Evolutionary conservation across 1,140 invertebrate species (phyloP).

Genomic region (Aleiodes sp.): DNA sequence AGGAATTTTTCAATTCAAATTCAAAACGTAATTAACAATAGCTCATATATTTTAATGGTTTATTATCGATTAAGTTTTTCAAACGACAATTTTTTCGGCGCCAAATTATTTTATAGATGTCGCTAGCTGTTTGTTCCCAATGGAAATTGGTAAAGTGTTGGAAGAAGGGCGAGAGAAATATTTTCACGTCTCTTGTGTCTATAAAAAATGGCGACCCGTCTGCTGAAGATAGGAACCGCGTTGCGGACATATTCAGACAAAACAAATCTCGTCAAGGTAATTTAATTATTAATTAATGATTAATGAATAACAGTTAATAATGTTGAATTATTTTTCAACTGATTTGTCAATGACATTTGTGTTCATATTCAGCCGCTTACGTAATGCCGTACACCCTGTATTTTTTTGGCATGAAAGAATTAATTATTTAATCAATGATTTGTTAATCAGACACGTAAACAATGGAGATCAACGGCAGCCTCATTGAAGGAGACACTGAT

Average conservation of each 20-base stretch:
- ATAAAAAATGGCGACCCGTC: conserved; percentile 64
- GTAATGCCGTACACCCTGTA: neutral
- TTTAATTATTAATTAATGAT: conserved; percentile 16
- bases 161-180: neutral
- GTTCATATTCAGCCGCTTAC: neutral
- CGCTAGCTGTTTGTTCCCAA: neutral
- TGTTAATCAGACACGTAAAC: conserved; percentile 53
- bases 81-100: too few species aligned
- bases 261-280: conserved; percentile 57
- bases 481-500: conserved; percentile 74
- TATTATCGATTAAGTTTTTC: too few species aligned
- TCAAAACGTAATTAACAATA: too few species aligned
- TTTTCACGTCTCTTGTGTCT: neutral
- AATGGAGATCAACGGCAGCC: conserved; percentile 68
- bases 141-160: neutral
- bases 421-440: conserved; percentile 21
- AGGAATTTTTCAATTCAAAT: too few species aligned
- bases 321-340: too few species aligned
- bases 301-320: too few species aligned
- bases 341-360: too few species aligned
- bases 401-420: conserved; percentile 18
- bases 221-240: conserved; percentile 57
- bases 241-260: conserved; percentile 59
- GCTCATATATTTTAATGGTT: too few species aligned
- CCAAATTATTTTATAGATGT: too few species aligned